phyloP scores from a whole-genome alignment of 2,797 vertebrate genomes.

The Pangasius larnaudii region DNA sequence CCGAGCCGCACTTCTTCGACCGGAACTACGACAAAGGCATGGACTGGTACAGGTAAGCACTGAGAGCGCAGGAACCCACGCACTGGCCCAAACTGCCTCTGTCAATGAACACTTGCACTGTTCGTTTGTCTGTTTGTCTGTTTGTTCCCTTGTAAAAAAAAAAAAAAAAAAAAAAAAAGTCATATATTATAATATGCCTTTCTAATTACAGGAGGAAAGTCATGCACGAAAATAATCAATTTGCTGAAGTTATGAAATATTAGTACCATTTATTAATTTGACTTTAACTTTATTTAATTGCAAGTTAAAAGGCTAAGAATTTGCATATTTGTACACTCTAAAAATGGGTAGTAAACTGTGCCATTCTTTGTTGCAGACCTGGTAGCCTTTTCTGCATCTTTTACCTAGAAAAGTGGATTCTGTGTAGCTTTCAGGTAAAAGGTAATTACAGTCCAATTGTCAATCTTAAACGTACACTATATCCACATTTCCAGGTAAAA shows the following conservation, averaged over 20 bases:
- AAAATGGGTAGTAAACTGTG: background rate
- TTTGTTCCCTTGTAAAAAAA: background rate
- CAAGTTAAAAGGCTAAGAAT: background rate
- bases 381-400: background rate
- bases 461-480: background rate
- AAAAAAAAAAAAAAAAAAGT: background rate
- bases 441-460: background rate
- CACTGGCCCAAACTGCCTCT: background rate
- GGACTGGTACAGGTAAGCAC: conserved; percentile 94
- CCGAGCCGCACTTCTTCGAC: conserved; percentile 96
- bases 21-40: conserved; percentile 91
- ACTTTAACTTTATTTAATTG: background rate
- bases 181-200: background rate
- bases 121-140: background rate
- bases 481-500: background rate
- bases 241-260: background rate
- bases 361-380: background rate
- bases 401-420: background rate
- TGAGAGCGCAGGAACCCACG: background rate
- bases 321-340: background rate
- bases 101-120: background rate
- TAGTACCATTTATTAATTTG: background rate
- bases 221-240: background rate
- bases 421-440: background rate
- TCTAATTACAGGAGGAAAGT: background rate